These are phyloP conservation scores for Microctonus aethiopoides DNA, from an alignment of 2,888 invertebrate species.

Conservation along the genomic window DNA sequence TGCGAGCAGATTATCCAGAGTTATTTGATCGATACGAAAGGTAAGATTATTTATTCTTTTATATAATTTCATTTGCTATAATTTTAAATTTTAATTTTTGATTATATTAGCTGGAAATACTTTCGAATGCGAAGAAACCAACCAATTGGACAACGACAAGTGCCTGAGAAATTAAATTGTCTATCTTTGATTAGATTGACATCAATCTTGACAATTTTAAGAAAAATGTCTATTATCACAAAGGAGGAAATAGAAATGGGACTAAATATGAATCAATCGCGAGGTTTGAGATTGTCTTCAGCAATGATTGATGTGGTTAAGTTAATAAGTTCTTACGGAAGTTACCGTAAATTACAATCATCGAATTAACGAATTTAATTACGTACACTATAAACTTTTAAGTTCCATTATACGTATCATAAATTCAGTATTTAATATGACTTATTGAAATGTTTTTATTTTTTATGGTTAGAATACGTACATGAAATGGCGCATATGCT, in stretches of 20 bases:
- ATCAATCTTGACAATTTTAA: not conserved
- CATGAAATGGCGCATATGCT: too few relatives aligned
- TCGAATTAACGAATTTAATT: not conserved
- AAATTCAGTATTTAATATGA: too few relatives aligned
- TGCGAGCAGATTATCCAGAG: constrained; percentile 37
- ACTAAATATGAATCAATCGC: not conserved
- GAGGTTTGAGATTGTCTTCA: too few relatives aligned
- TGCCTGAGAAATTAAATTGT: not conserved
- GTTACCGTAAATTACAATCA: not conserved
- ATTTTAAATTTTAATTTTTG: not conserved
- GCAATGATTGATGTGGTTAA: not conserved
- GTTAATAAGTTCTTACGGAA: not conserved
- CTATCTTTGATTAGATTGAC: not conserved
- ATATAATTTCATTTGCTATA: not conserved
- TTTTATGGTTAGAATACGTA: too few relatives aligned
- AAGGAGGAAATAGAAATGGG: not conserved
- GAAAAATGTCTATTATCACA: not conserved
- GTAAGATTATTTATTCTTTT: not conserved
- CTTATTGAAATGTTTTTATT: too few relatives aligned
- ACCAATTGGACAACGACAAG: not conserved
- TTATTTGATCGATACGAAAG: constrained; percentile 36
- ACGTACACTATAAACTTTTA: not conserved
- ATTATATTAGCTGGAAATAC: not conserved
- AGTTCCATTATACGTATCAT: not conserved
- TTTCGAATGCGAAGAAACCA: not conserved